Base-by-base conservation (phyloP, 2,113 vertebrate genomes). In the Willisornis vidua region DNA sequence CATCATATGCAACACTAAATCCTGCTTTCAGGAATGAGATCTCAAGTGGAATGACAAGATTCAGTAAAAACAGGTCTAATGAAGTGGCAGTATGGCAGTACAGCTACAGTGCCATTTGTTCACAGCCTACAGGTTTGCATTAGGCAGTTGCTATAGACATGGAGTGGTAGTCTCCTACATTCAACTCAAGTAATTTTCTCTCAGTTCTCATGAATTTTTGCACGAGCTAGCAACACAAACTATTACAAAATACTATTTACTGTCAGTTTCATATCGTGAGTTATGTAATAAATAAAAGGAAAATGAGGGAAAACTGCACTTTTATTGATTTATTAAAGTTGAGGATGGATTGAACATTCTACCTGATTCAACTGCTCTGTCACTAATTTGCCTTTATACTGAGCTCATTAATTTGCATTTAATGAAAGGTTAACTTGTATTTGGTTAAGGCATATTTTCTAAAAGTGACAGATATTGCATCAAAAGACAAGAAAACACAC, bases 1-100 rank as follows among this genome's bases (percentile, higher is more conserved):
- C 20, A 24, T 24, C 4, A 5, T 3, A 31, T 0, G 0, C 1
- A 3, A 82, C 33, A 78, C 6, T 52, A 68, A 39, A 41, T 37
- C 26, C 55, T 84, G 51, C n/a, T 81, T 29, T 19, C 12, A 48
- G 48, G 68, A 63, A 52, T 12, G 33, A 58, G 33, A 66, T 31
- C 23, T 48, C 57, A 37, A 14, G 20, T 13, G 20, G 28, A 16
- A 39, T 39, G 15, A 70, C 14, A 65, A 35, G 19, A 43, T 11
- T 16, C 23, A 31, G 39, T 6, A 62, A 29, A 55, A 29, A 17
- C 1, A 43, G 29, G 24, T 20, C 79, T 84, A 62, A 75, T 3
- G 37, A 79, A 66, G 41, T 2, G 9, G 25, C 41, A 76, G 46
- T 31, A 43, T 0, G 13, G 29, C 28, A 73, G 33, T 12, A 75